Base-by-base conservation (phyloP, 1,140 invertebrate species). In the Heliconius melpomene region DNA sequence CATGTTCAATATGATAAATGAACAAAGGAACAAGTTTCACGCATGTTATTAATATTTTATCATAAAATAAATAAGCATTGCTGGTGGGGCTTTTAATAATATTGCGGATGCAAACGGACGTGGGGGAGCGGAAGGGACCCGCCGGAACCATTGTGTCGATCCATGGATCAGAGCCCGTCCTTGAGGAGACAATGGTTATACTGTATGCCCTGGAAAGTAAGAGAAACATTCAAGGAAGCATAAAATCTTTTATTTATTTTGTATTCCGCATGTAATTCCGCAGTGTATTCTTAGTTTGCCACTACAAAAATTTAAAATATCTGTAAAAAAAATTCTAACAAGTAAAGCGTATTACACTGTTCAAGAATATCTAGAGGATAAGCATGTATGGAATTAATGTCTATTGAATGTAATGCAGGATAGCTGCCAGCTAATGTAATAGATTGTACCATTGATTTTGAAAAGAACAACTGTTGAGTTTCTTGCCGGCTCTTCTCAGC, bases 131-230 rank as follows among this genome's bases (percentile, higher is more conserved):
- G 74, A 75, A 75, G 74, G 54, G 74, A 57, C 54, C 38, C 23
- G n/a, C 32, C 74, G 54, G 74, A 75, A 75, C 54, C 50, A 57
- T 75, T 40, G 54, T 75, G 54, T 40, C 32, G 52, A 75, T 38
- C 60, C 23, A 16, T 66, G 60, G 60, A 29, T 29, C 60, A 66
- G 60, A 13, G 52, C 32, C 7, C 9, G 74, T 60, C 38, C 29
- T 75, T 75, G 54, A 75, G 32, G 46, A 38, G 54, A 75, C 74
- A 75, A 75, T 75, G 23, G n/a, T 36, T 20, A 29, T 75, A 36
- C 20, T 40, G 60, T 75, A 54, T 75, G 32, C 23, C 13, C 8
- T 29, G 74, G 36, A 75, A 75, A 75, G 26, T 26, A 57, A 38
- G 6, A 32, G 20, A 1, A 75, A 40, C 18, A 40, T 75, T 66